A percentile compares a stretch with the other conserved stretches of the same genome.
These are phyloP conservation scores for Brachionichthys hirsutus DNA, from an alignment of 2,113 vertebrate genomes.

Conservation along the genomic window DNA sequence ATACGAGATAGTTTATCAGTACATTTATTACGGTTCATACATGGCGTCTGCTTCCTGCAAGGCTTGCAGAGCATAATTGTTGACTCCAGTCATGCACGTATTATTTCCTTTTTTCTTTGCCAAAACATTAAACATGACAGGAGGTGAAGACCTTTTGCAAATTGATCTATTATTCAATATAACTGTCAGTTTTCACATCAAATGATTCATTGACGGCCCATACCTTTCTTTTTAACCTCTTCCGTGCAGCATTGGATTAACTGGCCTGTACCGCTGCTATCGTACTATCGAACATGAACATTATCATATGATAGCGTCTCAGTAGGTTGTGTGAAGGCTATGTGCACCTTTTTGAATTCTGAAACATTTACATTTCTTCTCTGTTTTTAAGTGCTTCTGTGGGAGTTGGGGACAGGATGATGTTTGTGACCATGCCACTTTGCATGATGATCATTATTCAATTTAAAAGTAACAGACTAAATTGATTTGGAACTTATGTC, in stretches of 20 bases:
- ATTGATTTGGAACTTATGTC: too few species aligned
- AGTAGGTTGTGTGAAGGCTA: too few species aligned
- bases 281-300: too few species aligned
- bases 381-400: conserved; percentile 15
- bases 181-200: conserved; percentile 9
- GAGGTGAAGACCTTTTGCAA: conserved; percentile 23
- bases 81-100: conserved; percentile 32
- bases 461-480: too few species aligned
- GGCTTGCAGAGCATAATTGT: conserved; percentile 25
- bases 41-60: conserved; percentile 14
- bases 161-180: conserved; percentile 24
- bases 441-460: conserved; percentile 23
- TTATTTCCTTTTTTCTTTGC: conserved; percentile 19
- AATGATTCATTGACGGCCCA: too few species aligned
- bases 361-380: background rate
- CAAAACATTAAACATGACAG: conserved; percentile 26
- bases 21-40: too few species aligned
- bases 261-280: background rate
- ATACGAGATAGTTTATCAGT: too few species aligned
- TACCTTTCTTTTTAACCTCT: conserved; percentile 13
- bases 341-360: conserved; percentile 18
- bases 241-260: conserved; percentile 27
- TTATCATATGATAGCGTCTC: too few species aligned
- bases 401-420: background rate
- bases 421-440: conserved; percentile 11